Conservation (phyloP, 2,797 vertebrate genomes). For the Acanthurus leucopareius region DNA sequence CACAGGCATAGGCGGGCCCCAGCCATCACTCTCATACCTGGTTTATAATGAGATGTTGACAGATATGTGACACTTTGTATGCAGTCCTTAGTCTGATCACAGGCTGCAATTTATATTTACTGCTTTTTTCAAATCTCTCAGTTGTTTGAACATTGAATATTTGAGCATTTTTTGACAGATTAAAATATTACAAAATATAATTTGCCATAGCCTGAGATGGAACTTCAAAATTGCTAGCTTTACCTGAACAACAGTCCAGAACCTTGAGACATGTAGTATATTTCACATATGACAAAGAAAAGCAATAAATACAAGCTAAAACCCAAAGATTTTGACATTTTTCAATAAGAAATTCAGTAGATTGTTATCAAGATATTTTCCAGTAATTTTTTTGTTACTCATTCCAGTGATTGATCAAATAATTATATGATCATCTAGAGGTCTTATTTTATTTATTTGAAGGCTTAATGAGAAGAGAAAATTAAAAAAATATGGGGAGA, state of each 20-base stretch:
- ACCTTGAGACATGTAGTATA: no score
- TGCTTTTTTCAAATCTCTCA: background rate
- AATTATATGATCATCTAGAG: background rate
- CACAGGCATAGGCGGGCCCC: constrained; percentile 96
- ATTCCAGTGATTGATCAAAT: background rate
- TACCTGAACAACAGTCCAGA: no score
- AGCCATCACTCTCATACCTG: constrained; percentile 97
- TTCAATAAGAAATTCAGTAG: no score
- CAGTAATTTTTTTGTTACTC: background rate
- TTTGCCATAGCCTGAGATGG: no score
- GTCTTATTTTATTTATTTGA: background rate
- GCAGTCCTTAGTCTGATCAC: background rate
- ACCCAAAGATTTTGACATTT: no score
- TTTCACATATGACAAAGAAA: no score
- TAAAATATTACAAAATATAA: no score
- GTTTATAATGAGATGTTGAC: constrained; percentile 22
- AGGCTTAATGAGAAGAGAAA: background rate
- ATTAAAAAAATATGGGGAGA: background rate
- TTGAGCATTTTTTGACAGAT: no score
- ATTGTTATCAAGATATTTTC: background rate
- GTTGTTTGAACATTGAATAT: background rate
- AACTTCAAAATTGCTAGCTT: no score
- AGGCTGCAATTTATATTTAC: background rate
- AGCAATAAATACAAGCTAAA: no score
- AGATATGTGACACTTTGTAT: background rate